These are phyloP conservation scores for Tautogolabrus adspersus DNA, from an alignment of 2,113 vertebrate species.

Conservation along the genomic window DNA sequence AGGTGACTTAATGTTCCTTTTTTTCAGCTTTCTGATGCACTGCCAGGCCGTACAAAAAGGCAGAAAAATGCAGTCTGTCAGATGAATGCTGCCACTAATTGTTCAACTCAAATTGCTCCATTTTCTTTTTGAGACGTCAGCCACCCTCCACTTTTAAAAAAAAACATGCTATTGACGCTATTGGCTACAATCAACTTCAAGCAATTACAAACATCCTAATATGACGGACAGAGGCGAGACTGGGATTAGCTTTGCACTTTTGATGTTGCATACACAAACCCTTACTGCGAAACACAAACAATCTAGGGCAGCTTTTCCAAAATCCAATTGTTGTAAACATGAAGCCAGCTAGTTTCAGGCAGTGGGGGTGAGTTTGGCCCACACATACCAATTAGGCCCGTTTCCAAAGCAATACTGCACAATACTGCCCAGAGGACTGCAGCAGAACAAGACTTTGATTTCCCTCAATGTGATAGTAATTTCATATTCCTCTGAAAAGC, in stretches of 20 bases:
- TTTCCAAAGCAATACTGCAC: slow-evolving; percentile 81
- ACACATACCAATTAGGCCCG: slow-evolving; percentile 84
- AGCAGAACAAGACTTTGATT: slow-evolving; percentile 83
- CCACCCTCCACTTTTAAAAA: slow-evolving; percentile 57
- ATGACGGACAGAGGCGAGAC: slow-evolving; percentile 57
- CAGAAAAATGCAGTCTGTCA: slow-evolving; percentile 68
- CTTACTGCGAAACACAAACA: slow-evolving; percentile 76
- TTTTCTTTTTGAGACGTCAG: slow-evolving; percentile 52
- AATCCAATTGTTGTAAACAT: slow-evolving; percentile 84
- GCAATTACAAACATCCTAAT: slow-evolving; percentile 74
- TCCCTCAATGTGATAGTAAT: slow-evolving; percentile 82
- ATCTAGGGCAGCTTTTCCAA: slow-evolving; percentile 81
- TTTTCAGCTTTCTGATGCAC: slow-evolving; percentile 58
- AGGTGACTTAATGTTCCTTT: slow-evolving; percentile 78
- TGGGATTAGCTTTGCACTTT: slow-evolving; percentile 69
- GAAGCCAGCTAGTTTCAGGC: slow-evolving; percentile 82
- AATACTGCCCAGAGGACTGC: slow-evolving; percentile 79
- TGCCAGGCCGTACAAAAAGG: slow-evolving; percentile 70
- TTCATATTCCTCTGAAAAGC: slow-evolving; percentile 80
- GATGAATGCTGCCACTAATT: slow-evolving; percentile 74
- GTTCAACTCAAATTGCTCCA: slow-evolving; percentile 63
- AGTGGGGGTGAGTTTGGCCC: slow-evolving; percentile 81
- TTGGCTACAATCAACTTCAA: slow-evolving; percentile 61
- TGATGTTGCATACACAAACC: slow-evolving; percentile 58
- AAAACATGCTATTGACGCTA: slow-evolving; percentile 60